Percentiles rank a stretch among this genome's conserved stretches.
Evolutionary conservation across 2,113 vertebrate species (phyloP).

Genomic region (Paradisaea rubra): DNA sequence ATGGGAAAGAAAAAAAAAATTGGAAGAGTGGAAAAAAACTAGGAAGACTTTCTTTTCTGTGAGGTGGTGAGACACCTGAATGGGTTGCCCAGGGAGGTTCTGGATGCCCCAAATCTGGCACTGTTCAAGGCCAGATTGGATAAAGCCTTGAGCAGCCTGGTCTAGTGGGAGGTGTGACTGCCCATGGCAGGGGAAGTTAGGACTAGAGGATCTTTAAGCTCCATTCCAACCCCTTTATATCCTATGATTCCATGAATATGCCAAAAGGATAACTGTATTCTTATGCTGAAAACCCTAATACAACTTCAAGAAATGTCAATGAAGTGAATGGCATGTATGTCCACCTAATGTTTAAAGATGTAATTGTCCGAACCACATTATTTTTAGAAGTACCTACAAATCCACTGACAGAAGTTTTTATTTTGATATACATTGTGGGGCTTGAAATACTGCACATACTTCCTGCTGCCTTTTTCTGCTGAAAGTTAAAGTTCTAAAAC

Average conservation of each 20-base stretch:
- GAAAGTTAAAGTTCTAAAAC: neutral
- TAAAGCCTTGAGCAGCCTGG: neutral
- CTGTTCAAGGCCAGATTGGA: neutral
- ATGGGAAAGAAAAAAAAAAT: neutral
- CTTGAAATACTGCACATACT: neutral
- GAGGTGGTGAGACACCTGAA: neutral
- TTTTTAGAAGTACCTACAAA: neutral
- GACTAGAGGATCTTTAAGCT: neutral
- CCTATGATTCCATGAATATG: neutral
- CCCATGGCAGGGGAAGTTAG: neutral
- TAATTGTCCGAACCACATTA: neutral
- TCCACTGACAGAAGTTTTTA: neutral
- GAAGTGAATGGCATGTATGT: neutral
- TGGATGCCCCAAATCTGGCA: neutral
- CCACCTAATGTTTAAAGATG: neutral
- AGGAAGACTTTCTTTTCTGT: neutral
- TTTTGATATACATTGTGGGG: neutral
- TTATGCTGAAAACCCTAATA: neutral
- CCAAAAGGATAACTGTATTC: neutral
- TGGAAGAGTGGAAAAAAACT: neutral
- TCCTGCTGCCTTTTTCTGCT: neutral
- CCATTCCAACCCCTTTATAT: neutral
- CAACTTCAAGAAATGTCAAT: neutral
- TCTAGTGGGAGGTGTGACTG: neutral
- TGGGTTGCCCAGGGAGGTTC: fast-evolving